Percentiles rank a stretch among this genome's conserved stretches.
phyloP scores from a whole-genome alignment of 2,888 invertebrate genomes.

The Heliconius erato region DNA sequence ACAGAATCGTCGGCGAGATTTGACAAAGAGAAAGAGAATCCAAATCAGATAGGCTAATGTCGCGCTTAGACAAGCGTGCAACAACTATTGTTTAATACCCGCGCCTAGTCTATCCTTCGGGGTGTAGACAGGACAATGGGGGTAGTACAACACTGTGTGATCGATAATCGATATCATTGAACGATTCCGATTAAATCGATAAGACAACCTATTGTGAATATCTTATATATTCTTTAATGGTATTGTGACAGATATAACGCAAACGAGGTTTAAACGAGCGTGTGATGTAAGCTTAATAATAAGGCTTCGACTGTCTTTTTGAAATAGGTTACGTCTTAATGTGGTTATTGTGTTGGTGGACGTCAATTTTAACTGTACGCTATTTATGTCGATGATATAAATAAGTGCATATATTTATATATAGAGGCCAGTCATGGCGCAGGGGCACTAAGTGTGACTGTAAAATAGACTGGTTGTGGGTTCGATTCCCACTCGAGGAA shows the following conservation, averaged over 20 bases:
- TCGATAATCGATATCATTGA: constrained; percentile 74
- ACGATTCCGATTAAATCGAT: constrained; percentile 77
- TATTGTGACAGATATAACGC: constrained; percentile 60
- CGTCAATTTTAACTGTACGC: not conserved
- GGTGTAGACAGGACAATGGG: constrained; percentile 82
- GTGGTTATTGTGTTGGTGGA: constrained; percentile 4
- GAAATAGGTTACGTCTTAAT: not conserved
- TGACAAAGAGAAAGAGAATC: constrained; percentile 53
- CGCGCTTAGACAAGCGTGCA: constrained; percentile 63
- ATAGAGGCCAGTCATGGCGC: no score
- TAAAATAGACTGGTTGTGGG: no score
- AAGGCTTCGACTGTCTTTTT: not conserved
- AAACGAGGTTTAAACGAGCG: constrained; percentile 43
- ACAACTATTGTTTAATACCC: constrained; percentile 72
- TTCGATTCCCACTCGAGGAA: no score
- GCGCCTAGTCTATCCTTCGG: constrained; percentile 73
- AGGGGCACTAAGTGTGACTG: no score
- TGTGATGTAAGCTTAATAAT: constrained; percentile 49
- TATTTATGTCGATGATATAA: not conserved
- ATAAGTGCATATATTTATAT: no score
- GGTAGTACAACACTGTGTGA: constrained; percentile 68
- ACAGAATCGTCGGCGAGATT: constrained; percentile 40
- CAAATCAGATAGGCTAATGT: constrained; percentile 63
- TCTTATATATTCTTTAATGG: constrained; percentile 54
- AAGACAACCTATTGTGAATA: constrained; percentile 72